These are phyloP conservation scores for Phymanthus crucifer DNA, from an alignment of 92 coral and sea anemone species.

Conservation along the genomic window DNA sequence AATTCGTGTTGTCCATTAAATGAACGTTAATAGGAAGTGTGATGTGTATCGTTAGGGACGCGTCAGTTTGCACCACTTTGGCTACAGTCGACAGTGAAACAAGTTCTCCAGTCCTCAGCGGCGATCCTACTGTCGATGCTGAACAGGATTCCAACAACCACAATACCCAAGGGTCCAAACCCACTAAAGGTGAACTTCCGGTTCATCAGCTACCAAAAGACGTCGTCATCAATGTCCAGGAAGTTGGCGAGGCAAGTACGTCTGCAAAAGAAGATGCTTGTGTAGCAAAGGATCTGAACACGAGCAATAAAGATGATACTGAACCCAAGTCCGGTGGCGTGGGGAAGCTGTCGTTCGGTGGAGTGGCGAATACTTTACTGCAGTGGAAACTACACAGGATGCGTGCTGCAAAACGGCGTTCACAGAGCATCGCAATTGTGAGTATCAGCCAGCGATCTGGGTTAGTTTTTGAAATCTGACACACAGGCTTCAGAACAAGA, in stretches of 20 bases:
- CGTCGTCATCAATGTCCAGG: neutral
- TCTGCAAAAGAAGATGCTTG: neutral
- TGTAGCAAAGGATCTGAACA: neutral
- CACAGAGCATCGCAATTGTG: slow-evolving; percentile 36
- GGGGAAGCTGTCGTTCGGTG: slow-evolving; percentile 15
- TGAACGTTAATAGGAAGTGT: neutral
- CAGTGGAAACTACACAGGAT: slow-evolving; percentile 26
- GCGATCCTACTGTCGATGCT: neutral
- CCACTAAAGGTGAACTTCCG: neutral
- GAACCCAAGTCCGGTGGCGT: neutral
- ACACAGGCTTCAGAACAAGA: too few species aligned
- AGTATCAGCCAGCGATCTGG: neutral
- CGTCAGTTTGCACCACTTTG: slow-evolving; percentile 10
- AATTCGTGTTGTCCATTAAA: neutral
- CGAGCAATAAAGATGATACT: neutral
- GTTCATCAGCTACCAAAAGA: neutral
- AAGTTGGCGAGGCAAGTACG: neutral
- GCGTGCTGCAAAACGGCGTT: slow-evolving; percentile 35
- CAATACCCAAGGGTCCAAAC: neutral
- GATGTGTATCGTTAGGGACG: neutral
- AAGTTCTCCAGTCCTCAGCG: slow-evolving; percentile 2
- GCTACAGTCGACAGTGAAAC: slow-evolving; percentile 35
- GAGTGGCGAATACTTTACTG: slow-evolving; percentile 21
- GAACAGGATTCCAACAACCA: neutral
- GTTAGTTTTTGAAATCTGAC: too few species aligned